phyloP scores from a whole-genome alignment of 2,888 invertebrate genomes.

The Oasisia sp. region DNA sequence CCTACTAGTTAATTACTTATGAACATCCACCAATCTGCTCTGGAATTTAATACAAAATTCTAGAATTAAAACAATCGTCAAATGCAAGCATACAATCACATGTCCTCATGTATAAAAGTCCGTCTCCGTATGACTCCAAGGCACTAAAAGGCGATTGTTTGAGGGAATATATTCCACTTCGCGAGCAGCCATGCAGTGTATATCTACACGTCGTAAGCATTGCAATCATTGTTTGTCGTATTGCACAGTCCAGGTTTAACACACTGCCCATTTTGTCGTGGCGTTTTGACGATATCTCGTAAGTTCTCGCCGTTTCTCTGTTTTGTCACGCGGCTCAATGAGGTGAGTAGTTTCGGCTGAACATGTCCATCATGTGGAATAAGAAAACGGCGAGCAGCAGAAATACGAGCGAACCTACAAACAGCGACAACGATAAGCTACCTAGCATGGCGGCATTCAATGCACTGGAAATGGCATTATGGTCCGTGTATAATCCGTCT shows the following conservation, averaged over 20 bases:
- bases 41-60: background rate
- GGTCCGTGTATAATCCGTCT: too few relatives aligned
- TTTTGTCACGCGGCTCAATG: background rate
- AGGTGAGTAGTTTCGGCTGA: background rate
- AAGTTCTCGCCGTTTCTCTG: background rate
- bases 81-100: background rate
- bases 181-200: background rate
- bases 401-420: slow-evolving; percentile 17
- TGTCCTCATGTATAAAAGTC: background rate
- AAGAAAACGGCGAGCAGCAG: slow-evolving; percentile 6
- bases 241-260: background rate
- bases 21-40: background rate
- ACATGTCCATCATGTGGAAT: background rate
- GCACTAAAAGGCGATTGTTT: background rate
- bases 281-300: background rate
- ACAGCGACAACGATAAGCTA: background rate
- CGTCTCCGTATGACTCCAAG: background rate
- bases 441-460: background rate
- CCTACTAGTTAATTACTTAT: background rate
- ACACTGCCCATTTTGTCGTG: background rate
- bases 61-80: background rate
- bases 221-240: background rate
- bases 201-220: background rate
- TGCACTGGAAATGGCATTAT: background rate
- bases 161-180: background rate